Evolutionary conservation across 2,888 invertebrate genomes (phyloP), one percentile per base, ranked within the genome.

Genomic region (Parelbella ahira): DNA sequence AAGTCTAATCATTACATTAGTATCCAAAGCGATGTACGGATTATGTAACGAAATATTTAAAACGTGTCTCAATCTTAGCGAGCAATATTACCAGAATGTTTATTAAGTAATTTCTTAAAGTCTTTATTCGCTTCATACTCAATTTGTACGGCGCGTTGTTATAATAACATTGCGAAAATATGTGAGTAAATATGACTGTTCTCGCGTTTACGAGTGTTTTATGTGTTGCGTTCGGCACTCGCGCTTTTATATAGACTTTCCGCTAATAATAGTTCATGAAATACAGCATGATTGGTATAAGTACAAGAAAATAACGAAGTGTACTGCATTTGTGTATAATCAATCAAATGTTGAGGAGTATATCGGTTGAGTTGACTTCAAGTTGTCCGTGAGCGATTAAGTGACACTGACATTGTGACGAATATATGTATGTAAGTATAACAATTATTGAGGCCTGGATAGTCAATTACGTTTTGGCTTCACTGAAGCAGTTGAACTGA

Each of bases 181-280:
- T 15, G 20, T 13, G 24, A 8, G 7, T 21, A 18, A 7, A 33
- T 34, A 34, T 24, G 24, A 36, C 2, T 15, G 15, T 13, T 15
- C 10, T 30, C 11, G 7, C 7, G 9, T 19, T 25, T 36, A 36
- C 10, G 36, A 36, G 11, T 11, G 18, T 36, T 36, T 25, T 25
- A 36, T 12, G 18, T 25, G 25, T 8, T 7, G 10, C 36, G 25
- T 9, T 19, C 10, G 19, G 19, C 25, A 36, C 18, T 18, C 15
- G 34, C 10, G 25, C 25, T 36, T 36, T 25, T 19, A 25, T 7
- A 19, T 18, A 25, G 18, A 19, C 4, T 25, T 25, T 15, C 6
- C 9, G 2, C 10, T 25, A 36, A 24, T 28, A 34, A 36, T 36
- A 36, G 21, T 15, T 11, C 9, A 3, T 23, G 15, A 24, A 34